These are phyloP conservation scores for Blastobasis adustella DNA, from an alignment of 2,888 invertebrate genomes.

Conservation along the genomic window DNA sequence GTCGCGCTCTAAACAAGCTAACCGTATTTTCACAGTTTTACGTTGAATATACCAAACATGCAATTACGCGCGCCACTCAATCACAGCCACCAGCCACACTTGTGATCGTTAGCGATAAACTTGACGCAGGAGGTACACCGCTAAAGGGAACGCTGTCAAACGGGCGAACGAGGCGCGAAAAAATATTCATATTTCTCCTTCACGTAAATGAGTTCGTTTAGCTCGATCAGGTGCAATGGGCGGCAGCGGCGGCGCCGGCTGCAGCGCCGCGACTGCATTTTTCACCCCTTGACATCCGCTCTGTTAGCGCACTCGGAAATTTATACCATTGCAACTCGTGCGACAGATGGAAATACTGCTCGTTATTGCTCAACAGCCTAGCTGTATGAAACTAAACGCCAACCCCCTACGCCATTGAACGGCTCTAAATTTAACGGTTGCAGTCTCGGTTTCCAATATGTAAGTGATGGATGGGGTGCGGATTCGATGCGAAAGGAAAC, in stretches of 20 bases:
- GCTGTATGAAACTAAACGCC: not conserved
- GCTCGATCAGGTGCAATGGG: conserved; percentile 22
- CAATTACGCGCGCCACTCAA: too few species aligned
- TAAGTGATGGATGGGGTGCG: conserved; percentile 8
- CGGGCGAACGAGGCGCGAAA: too few species aligned
- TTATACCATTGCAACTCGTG: conserved; percentile 25
- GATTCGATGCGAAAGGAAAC: too few species aligned
- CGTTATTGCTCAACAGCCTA: conserved; percentile 9
- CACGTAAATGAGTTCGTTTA: conserved; percentile 41
- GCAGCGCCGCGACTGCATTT: conserved; percentile 35
- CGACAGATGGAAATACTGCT: conserved; percentile 6
- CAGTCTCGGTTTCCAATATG: conserved; percentile 1
- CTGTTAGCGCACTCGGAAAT: conserved; percentile 37
- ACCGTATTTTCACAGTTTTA: not conserved
- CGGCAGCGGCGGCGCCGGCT: conserved; percentile 8
- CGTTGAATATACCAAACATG: too few species aligned
- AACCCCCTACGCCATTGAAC: not conserved
- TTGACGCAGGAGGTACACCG: too few species aligned
- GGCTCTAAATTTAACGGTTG: conserved; percentile 2
- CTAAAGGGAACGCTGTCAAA: too few species aligned
- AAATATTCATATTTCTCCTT: conserved; percentile 7
- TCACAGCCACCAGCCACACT: too few species aligned
- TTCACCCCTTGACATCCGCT: conserved; percentile 48
- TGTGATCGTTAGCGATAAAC: too few species aligned
- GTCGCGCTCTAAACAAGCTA: not conserved